Base-by-base conservation (phyloP, 2,888 invertebrate genomes). In the Phragmatobia fuliginosa region DNA sequence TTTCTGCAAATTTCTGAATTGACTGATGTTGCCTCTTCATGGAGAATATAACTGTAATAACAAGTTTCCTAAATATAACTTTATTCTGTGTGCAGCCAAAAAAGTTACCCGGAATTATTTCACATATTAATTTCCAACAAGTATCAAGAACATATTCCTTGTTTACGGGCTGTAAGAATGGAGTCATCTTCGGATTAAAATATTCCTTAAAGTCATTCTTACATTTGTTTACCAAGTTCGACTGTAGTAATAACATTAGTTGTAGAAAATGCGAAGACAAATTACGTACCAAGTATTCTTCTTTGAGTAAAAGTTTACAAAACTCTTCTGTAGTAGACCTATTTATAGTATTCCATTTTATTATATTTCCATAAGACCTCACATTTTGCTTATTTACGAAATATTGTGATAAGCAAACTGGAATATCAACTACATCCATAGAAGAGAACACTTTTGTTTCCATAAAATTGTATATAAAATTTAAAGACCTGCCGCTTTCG, bases 361-460 rank as follows among this genome's bases (percentile, higher is more conserved):
- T 58, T 76, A 92, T 78, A 81, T 92, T 93, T 67, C 79, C 82
- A 75, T 87, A 91, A 2, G 93, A 92, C 69, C 95, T 85, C 56
- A 93, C 83, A 81, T 94, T 93, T 83, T 92, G 91, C 83, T 94
- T 95, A 80, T 94, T 93, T 7, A 88, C 85, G 78, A 94, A 94
- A 77, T 89, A 84, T 73, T 91, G 87, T 2, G 94, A 89, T 71
- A 92, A 82, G 82, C 92, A 93, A 68, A 91, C 70, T 0, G 88
- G 85, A 18, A 58, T 71, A 64, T 88, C 87, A 91, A 93, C 10
- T 36, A 18, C 8, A 6, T 66, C 71, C 71, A 71, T 90, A 52
- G 41, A 25, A 36, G 18, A 14, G 36, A 28, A 25, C 1, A 18
- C 11, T 28, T 56, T 41, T 31, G 16, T 25, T 61, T 3, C 14